Evolutionary conservation across 2,113 vertebrate genomes (phyloP).

Genomic region (Odocoileus hemionus): DNA sequence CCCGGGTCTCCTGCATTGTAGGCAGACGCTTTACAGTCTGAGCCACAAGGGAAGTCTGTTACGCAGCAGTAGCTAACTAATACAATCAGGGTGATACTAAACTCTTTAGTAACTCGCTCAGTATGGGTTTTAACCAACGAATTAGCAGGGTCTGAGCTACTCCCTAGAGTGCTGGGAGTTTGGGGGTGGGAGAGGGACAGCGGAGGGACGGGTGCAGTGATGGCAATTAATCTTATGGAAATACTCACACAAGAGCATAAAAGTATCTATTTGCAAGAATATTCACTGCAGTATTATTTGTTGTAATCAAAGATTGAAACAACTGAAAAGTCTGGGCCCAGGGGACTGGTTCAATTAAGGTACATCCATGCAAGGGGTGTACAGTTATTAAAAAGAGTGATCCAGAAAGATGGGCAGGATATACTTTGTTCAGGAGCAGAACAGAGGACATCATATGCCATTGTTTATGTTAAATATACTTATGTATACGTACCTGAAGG

Average conservation of each 20-base stretch:
- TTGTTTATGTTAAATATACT: no score
- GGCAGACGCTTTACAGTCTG: no score
- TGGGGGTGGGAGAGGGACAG: neutral
- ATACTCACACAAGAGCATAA: neutral
- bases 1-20: no score
- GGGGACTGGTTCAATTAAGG: neutral
- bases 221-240: neutral
- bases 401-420: neutral
- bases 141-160: neutral
- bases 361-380: neutral
- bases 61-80: neutral
- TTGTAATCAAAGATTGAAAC: neutral
- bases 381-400: neutral
- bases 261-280: neutral
- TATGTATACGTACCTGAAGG: no score
- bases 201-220: neutral
- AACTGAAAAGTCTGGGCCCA: neutral
- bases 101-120: neutral
- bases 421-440: neutral
- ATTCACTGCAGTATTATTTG: neutral
- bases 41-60: neutral
- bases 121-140: fast-evolving
- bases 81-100: neutral
- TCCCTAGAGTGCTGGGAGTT: neutral
- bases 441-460: neutral